Conservation (phyloP, 2,113 vertebrate genomes). For the Dromiciops gliroides region DNA sequence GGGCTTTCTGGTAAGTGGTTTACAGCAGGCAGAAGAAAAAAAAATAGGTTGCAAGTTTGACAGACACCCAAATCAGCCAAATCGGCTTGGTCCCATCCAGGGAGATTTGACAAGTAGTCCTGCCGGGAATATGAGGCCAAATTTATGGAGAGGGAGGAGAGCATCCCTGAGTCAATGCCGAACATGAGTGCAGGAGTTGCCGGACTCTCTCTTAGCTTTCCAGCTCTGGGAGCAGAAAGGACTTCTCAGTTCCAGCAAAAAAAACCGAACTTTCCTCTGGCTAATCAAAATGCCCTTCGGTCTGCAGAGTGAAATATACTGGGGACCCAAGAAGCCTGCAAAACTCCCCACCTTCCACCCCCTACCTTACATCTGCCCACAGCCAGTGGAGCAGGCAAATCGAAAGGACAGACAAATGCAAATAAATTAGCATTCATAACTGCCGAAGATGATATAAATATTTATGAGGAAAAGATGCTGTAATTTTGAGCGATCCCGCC, state of each 20-base stretch:
- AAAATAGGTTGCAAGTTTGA: constrained; percentile 41
- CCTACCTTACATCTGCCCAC: constrained; percentile 24
- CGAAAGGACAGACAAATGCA: constrained; percentile 81
- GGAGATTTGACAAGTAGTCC: constrained; percentile 27
- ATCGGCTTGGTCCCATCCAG: constrained; percentile 38
- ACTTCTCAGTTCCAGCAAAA: constrained; percentile 63
- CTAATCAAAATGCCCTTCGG: constrained; percentile 79
- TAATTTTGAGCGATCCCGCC: constrained; percentile 83
- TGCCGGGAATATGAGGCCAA: constrained; percentile 56
- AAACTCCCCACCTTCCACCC: constrained; percentile 17
- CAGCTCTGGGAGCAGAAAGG: constrained; percentile 70
- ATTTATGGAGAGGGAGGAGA: constrained; percentile 39
- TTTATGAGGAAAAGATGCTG: constrained; percentile 86
- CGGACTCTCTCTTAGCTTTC: constrained; percentile 54
- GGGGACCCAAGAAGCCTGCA: constrained; percentile 36
- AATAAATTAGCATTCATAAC: constrained; percentile 84
- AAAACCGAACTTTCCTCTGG: constrained; percentile 62
- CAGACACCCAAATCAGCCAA: constrained; percentile 54
- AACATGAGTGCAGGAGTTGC: constrained; percentile 54
- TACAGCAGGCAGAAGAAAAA: constrained; percentile 4
- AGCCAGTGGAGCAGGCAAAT: constrained; percentile 76
- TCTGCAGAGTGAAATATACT: constrained; percentile 74
- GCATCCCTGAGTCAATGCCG: not conserved
- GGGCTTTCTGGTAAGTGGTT: constrained; percentile 44
- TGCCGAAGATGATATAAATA: constrained; percentile 83